Evolutionary conservation across 2,113 vertebrate genomes (phyloP).

Genomic region (Oreochromis niloticus): DNA sequence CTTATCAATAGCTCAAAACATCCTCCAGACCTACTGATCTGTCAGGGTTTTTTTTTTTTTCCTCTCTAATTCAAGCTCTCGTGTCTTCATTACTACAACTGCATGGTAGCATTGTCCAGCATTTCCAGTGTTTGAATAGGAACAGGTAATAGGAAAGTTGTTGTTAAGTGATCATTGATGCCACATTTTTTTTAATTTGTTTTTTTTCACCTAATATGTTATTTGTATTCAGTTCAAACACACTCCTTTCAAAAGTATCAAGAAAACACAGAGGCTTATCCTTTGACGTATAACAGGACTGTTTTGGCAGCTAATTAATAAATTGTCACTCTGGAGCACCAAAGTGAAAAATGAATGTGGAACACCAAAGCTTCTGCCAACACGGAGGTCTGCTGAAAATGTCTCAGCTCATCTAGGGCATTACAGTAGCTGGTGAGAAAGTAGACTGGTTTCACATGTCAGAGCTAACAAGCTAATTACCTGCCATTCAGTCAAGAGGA

Average conservation of each 20-base stretch:
- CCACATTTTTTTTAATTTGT: not conserved
- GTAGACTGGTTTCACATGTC: not conserved
- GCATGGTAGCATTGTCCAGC: not conserved
- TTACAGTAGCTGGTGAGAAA: not conserved
- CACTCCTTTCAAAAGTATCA: not conserved
- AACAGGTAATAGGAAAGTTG: not conserved
- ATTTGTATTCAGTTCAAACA: not conserved
- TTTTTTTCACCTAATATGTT: not conserved
- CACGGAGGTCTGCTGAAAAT: not conserved
- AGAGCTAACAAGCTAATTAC: not conserved
- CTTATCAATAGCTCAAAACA: not conserved
- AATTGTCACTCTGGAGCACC: not conserved
- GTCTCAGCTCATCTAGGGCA: not conserved
- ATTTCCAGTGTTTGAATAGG: not conserved
- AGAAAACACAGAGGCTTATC: not conserved
- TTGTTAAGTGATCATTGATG: not conserved
- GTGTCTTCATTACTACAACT: not conserved
- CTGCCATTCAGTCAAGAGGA: not conserved
- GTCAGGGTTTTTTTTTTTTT: not conserved
- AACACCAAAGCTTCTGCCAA: not conserved
- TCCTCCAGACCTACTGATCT: not conserved
- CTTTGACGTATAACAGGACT: not conserved
- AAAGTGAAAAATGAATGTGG: not conserved
- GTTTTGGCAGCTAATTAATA: conserved; percentile 25
- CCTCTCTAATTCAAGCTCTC: not conserved